phyloP scores from a whole-genome alignment of 2,888 invertebrate genomes.

The Cataglyphis altisquamis region DNA sequence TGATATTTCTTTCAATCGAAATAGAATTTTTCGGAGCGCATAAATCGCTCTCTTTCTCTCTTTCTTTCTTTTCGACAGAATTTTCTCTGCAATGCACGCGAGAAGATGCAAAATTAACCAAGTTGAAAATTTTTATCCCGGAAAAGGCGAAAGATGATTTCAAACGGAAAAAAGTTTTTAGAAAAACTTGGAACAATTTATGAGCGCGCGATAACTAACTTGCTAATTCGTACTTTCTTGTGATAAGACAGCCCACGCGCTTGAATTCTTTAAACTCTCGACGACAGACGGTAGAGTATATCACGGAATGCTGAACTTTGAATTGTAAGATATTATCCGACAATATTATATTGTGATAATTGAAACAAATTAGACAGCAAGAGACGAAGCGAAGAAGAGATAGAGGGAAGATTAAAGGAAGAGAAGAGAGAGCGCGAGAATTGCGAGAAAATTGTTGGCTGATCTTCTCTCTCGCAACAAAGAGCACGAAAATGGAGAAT shows the following conservation, averaged over 20 bases:
- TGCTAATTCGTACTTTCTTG: not conserved
- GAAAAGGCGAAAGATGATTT: not conserved
- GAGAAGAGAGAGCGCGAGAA: not conserved
- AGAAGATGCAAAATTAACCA: not conserved
- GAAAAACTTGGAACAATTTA: not conserved
- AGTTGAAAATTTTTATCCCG: not conserved
- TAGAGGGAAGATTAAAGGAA: not conserved
- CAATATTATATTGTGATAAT: not conserved
- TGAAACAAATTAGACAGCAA: not conserved
- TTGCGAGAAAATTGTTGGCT: not conserved
- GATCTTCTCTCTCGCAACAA: not conserved
- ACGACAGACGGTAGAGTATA: not conserved
- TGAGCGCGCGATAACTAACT: not conserved
- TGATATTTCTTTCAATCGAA: not conserved
- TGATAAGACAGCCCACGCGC: not conserved
- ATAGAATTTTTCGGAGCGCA: not conserved
- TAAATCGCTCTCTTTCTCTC: no score
- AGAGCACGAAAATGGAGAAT: conserved; percentile 54
- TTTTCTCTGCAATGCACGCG: not conserved
- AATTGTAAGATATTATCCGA: not conserved
- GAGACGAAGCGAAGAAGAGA: not conserved
- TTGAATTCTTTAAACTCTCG: not conserved
- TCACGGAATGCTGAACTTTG: not conserved
- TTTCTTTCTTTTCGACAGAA: not conserved
- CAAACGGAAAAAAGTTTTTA: not conserved